Evolutionary conservation across 2,888 invertebrate species (phyloP), one percentile per base, ranked within the genome.

Genomic region (Heliconius erato): DNA sequence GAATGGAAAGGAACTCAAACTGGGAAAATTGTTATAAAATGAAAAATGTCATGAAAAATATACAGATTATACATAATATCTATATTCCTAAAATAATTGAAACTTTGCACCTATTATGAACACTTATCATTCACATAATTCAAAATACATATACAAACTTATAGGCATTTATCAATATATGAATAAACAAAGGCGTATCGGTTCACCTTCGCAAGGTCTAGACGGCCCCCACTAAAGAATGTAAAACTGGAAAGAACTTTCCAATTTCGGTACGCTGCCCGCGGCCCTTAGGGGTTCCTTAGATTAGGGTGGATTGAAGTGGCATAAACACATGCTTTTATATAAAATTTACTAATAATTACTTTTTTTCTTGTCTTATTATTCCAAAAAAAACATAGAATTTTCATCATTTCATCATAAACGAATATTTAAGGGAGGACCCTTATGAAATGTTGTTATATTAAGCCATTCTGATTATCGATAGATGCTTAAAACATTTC

Each of bases 261-360:
- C 84, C 84, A 85, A 87, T 87, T 85, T 84, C 83, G 85, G 83
- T 84, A 82, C 84, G 76, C 63, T 82, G 84, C 82, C 85, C 86
- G 85, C 85, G 86, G 85, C 84, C 82, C 83, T 83, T 77, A 63
- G 78, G 81, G 79, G 72, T 65, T 80, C 74, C 82, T 83, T 79
- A 63, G 81, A 35, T 76, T 44, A 81, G 59, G 16, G 67, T 67
- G 23, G 12, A 68, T 49, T 49, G 44, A 78, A 78, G 32, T 68
- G 78, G 28, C 32, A 78, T 67, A 78, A 78, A 78, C 76, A n/a
- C 14, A 16, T n/a, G n/a, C 7, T 40, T 63, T 26, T 16, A 28
- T 35, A 40, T 40, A 0, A 26, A 72, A 44, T 44, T 71, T 71
- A 23, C n/a, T 71, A 11, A 40, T 14, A 74, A 54, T 74, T 28